Conservation (phyloP, 1,140 invertebrate species). For the Vanessa tameamea region DNA sequence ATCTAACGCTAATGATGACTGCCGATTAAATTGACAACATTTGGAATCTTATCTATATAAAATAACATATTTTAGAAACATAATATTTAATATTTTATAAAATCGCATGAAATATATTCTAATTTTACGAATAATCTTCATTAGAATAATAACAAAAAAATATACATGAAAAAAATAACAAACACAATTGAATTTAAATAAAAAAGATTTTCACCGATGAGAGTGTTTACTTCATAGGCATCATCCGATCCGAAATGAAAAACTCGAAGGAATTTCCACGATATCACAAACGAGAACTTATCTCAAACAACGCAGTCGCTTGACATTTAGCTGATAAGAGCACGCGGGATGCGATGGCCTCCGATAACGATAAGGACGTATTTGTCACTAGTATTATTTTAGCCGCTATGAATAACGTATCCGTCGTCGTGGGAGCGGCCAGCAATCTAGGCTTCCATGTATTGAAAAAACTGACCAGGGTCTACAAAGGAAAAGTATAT, state of each 20-base stretch:
- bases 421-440: constrained; percentile 66
- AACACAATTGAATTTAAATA: background rate
- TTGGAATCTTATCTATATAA: background rate
- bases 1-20: constrained; percentile 25
- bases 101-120: no score
- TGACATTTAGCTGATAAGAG: constrained; percentile 54
- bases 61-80: background rate
- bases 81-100: background rate
- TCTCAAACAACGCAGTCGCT: constrained; percentile 43
- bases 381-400: constrained; percentile 51
- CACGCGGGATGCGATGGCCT: constrained; percentile 60
- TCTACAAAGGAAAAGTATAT: constrained; percentile 69
- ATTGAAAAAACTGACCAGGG: constrained; percentile 60
- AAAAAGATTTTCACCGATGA: background rate
- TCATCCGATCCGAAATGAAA: constrained; percentile 20
- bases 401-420: constrained; percentile 66
- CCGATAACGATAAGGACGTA: constrained; percentile 60
- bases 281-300: constrained; percentile 43
- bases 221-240: constrained; percentile 7
- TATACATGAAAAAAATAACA: no score
- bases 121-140: background rate
- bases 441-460: constrained; percentile 74
- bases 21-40: constrained; percentile 20
- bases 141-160: no score
- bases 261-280: constrained; percentile 31